Evolutionary conservation across 1,140 invertebrate species (phyloP).

Genomic region (Brachionus calyciflorus): DNA sequence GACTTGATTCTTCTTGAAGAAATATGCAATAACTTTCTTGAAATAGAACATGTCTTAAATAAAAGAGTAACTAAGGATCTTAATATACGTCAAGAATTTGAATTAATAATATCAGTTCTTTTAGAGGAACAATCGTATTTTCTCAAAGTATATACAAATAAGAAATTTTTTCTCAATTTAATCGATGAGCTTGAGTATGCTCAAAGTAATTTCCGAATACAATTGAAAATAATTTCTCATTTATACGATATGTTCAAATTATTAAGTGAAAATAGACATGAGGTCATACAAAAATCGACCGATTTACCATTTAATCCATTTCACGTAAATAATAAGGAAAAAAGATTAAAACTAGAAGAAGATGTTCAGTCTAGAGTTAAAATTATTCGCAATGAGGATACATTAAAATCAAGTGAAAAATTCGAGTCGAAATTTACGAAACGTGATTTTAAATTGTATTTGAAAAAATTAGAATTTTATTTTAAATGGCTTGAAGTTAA

Average conservation of each 20-base stretch:
- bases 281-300: not conserved
- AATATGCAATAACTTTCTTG: conserved; percentile 9
- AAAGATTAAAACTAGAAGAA: not conserved
- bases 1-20: not conserved
- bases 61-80: not conserved
- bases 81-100: not conserved
- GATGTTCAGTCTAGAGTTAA: not conserved
- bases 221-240: not conserved
- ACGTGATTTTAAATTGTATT: not conserved
- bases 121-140: not conserved
- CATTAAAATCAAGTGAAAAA: not conserved
- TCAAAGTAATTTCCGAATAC: not conserved
- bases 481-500: conserved; percentile 11
- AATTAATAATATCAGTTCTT: not conserved
- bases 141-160: conserved; percentile 5
- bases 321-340: not conserved
- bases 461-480: conserved; percentile 17
- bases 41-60: not conserved
- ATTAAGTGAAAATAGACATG: no score
- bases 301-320: not conserved
- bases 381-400: not conserved
- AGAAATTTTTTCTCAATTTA: conserved; percentile 20
- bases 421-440: not conserved
- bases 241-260: conserved; percentile 29
- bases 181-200: not conserved